Conservation (phyloP, 2,113 vertebrate species). For the Solea solea region DNA sequence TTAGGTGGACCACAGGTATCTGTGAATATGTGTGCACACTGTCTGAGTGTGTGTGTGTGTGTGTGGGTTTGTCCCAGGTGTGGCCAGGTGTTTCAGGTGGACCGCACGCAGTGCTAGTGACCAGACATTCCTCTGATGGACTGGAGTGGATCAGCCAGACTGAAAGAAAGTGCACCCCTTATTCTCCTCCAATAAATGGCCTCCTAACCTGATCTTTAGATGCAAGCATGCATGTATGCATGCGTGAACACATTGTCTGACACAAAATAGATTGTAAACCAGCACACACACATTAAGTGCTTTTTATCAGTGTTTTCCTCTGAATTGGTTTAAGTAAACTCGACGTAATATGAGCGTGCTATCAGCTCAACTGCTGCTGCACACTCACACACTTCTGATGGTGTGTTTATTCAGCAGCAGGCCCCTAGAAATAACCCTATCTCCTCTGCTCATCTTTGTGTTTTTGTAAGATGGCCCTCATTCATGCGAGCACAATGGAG, state of each 20-base stretch:
- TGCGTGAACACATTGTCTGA: background rate
- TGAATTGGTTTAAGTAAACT: slow-evolving; percentile 15
- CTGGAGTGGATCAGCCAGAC: slow-evolving; percentile 63
- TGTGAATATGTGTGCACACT: background rate
- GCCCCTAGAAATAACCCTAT: slow-evolving; percentile 18
- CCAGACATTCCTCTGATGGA: slow-evolving; percentile 74
- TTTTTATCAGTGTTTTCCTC: slow-evolving; percentile 32
- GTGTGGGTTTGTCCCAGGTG: slow-evolving; percentile 44
- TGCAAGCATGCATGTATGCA: slow-evolving; percentile 13
- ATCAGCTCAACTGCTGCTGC: slow-evolving; percentile 16
- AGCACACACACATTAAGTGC: slow-evolving; percentile 9
- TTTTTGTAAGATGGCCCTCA: slow-evolving; percentile 40
- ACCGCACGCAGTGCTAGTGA: slow-evolving; percentile 46
- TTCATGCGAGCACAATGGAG: slow-evolving; percentile 63
- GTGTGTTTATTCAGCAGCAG: slow-evolving; percentile 46
- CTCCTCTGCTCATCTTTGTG: slow-evolving; percentile 41
- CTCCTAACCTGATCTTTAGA: slow-evolving; percentile 9
- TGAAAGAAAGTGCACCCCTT: slow-evolving; percentile 34
- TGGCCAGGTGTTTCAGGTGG: slow-evolving; percentile 71
- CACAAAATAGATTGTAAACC: slow-evolving; percentile 25
- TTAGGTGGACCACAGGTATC: slow-evolving; percentile 30
- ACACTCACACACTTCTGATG: slow-evolving; percentile 11
- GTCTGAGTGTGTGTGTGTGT: background rate
- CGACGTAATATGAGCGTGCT: slow-evolving; percentile 47
- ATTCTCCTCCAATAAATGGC: slow-evolving; percentile 41